Evolutionary conservation across 2,797 vertebrate genomes (phyloP).

Genomic region (Poliocrania exsul): DNA sequence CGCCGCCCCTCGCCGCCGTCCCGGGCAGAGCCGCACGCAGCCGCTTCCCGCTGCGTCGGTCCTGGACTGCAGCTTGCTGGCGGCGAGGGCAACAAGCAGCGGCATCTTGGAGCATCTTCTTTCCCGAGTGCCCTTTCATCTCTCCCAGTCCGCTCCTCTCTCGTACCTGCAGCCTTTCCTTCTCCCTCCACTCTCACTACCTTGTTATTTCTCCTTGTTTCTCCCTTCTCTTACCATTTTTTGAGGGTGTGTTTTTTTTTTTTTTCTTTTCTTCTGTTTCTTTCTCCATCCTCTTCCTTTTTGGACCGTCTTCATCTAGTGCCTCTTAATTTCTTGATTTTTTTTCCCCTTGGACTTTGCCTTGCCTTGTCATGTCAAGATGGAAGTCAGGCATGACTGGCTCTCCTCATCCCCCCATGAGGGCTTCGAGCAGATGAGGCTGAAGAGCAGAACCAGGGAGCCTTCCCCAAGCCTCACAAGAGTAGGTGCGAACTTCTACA

Average conservation of each 20-base stretch:
- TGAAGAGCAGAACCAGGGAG: constrained; percentile 82
- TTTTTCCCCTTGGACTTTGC: constrained; percentile 60
- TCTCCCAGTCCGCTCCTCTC: background rate
- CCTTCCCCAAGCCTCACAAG: constrained; percentile 73
- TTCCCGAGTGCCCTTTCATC: background rate
- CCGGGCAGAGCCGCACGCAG: constrained; percentile 27
- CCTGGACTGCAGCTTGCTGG: constrained; percentile 32
- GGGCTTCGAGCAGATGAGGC: constrained; percentile 83
- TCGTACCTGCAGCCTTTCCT: constrained; percentile 11
- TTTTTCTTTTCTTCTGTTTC: background rate
- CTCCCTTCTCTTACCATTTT: background rate
- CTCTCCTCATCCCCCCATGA: constrained; percentile 78
- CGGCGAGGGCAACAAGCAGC: constrained; percentile 1
- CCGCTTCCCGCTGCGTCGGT: background rate
- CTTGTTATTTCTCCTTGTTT: background rate
- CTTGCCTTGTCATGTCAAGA: constrained; percentile 81
- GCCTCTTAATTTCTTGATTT: constrained; percentile 10
- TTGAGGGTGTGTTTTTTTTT: no score
- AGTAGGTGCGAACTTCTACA: constrained; percentile 82
- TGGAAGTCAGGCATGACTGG: constrained; percentile 83
- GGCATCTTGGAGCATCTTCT: background rate
- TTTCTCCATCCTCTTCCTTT: background rate
- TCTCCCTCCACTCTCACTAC: background rate
- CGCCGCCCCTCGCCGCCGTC: constrained; percentile 35
- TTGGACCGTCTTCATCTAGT: background rate